A percentile compares a stretch with the other conserved stretches of the same genome.
phyloP scores from a whole-genome alignment of 2,888 invertebrate species.

The Leucoma salicis region DNA sequence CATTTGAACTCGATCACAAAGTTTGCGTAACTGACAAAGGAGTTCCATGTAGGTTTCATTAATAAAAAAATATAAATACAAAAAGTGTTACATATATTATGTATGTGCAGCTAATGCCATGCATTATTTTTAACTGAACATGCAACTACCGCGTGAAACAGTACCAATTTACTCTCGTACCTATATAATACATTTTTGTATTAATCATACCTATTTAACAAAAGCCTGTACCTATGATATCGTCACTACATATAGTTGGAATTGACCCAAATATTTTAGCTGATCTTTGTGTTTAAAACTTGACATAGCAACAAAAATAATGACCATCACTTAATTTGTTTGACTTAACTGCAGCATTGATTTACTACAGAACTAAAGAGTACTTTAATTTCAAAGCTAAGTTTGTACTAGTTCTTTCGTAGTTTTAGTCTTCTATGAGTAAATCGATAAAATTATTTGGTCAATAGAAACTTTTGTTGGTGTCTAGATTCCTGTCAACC shows the following conservation, averaged over 20 bases:
- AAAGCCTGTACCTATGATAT: no score
- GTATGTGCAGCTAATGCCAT: no score
- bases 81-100: background rate
- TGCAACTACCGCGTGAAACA: conserved; percentile 18
- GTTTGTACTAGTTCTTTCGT: no score
- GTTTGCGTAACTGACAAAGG: conserved; percentile 55
- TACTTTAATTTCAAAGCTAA: no score
- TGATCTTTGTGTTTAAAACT: background rate
- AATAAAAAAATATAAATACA: background rate
- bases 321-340: background rate
- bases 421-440: no score
- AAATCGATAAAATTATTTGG: background rate
- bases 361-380: background rate
- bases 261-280: background rate
- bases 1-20: conserved; percentile 41
- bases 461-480: conserved; percentile 39
- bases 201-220: background rate
- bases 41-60: conserved; percentile 15
- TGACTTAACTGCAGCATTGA: background rate
- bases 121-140: conserved; percentile 17
- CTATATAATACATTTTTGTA: background rate
- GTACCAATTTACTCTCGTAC: conserved; percentile 2
- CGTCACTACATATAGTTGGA: background rate
- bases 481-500: conserved; percentile 82
- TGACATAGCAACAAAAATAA: conserved; percentile 2